A percentile compares a stretch with the other conserved stretches of the same genome.
These are phyloP conservation scores for Teleogryllus oceanicus DNA, from an alignment of 2,888 invertebrate species.

Conservation along the genomic window DNA sequence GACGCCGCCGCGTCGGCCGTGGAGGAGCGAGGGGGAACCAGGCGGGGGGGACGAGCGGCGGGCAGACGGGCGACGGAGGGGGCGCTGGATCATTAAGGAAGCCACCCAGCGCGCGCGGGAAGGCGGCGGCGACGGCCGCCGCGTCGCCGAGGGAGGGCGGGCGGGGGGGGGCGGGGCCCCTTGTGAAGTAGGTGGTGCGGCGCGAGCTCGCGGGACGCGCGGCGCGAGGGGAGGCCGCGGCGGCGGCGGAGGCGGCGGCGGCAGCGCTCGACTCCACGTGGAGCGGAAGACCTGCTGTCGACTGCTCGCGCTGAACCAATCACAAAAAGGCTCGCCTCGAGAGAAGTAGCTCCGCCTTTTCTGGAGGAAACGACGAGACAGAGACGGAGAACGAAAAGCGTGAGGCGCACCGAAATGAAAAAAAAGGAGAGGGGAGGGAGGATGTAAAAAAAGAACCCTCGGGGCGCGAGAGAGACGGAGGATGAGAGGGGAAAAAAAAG, in stretches of 20 bases:
- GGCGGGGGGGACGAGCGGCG: no score
- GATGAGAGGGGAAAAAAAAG: conserved; percentile 29
- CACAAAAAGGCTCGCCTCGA: conserved; percentile 28
- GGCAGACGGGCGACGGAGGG: not conserved
- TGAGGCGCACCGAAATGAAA: conserved; percentile 12
- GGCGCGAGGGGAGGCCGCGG: not conserved
- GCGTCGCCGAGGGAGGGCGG: not conserved
- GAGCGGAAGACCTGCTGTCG: conserved; percentile 32
- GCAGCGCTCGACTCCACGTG: conserved; percentile 33
- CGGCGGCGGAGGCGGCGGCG: conserved; percentile 21
- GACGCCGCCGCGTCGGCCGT: no score
- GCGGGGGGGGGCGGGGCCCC: conserved; percentile 18
- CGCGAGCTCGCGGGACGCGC: conserved; percentile 19
- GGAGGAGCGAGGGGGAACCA: no score
- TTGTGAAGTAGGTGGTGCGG: conserved; percentile 28
- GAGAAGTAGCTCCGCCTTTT: conserved; percentile 33
- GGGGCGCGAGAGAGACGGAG: not conserved
- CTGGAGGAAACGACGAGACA: conserved; percentile 19
- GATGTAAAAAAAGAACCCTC: conserved; percentile 25
- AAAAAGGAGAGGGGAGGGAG: conserved; percentile 23
- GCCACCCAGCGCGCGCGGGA: conserved; percentile 26
- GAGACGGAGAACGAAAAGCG: conserved; percentile 4
- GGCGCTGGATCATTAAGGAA: conserved; percentile 31
- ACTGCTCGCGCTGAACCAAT: conserved; percentile 24
- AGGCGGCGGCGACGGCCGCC: conserved; percentile 6